Evolutionary conservation across 2,113 vertebrate species (phyloP).

Genomic region (Ictidomys tridecemlineatus): DNA sequence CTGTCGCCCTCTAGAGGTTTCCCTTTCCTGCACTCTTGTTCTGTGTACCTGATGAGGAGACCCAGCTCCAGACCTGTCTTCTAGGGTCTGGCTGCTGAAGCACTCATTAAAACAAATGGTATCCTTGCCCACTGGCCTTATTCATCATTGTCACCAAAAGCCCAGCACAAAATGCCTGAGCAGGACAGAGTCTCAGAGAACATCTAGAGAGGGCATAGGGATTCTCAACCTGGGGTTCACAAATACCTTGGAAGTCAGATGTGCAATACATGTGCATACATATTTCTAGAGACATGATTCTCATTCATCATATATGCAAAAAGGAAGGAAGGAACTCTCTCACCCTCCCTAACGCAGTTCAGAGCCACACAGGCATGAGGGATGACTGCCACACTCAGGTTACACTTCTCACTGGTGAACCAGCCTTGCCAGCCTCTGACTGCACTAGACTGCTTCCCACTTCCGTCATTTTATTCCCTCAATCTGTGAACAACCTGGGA

Average conservation of each 20-base stretch:
- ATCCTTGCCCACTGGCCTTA: background rate
- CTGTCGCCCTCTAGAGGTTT: background rate
- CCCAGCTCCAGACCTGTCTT: background rate
- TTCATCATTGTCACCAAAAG: background rate
- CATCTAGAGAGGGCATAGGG: background rate
- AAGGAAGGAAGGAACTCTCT: background rate
- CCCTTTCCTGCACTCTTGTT: background rate
- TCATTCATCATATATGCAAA: background rate
- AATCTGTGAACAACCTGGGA: background rate
- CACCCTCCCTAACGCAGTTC: too few relatives aligned
- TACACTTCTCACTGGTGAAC: fast-evolving
- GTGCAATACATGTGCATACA: background rate
- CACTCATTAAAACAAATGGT: background rate
- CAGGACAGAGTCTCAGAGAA: background rate
- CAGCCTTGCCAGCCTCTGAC: background rate
- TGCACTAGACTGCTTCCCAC: background rate
- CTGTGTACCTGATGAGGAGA: background rate
- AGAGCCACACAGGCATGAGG: background rate
- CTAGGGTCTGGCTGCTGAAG: background rate
- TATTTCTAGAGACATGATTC: background rate
- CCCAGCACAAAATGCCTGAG: background rate
- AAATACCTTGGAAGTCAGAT: background rate
- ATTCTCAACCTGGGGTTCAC: background rate
- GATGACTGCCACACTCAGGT: fast-evolving
- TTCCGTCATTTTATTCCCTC: background rate